Evolutionary conservation across 2,797 vertebrate genomes (phyloP), one percentile per base, ranked within the genome.

Genomic region (Cetoscarus ocellatus): DNA sequence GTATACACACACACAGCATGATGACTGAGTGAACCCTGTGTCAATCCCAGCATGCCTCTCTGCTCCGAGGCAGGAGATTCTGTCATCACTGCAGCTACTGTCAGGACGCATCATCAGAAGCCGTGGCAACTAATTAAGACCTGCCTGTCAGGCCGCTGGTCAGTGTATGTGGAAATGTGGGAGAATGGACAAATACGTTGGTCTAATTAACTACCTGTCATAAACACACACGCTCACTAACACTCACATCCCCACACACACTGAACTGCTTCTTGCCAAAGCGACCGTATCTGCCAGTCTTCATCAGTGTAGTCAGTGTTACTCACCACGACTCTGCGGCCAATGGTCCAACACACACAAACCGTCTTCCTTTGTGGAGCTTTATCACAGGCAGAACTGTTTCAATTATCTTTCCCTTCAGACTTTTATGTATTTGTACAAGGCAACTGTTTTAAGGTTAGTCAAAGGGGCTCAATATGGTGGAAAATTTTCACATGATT

Each of bases 61-160:
- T 89, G 87, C 86, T 85, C 67, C 9, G 3, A 85, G 86, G 83
- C 82, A 71, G 79, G 72, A 67, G 82, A 82, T 80, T 85, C 89
- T 90, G 90, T 91, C 86, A 88, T 85, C 85, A 38, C 84, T 73
- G 27, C 86, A 50, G 88, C 75, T 69, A 77, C 84, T 89, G 87
- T 91, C 88, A 88, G 73, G 82, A 74, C 15, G 56, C 76, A 91
- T 91, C 88, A 91, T 56, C 61, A n/a, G 86, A 73, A 82, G 81
- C 79, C 47, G 63, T 63, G 71, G 89, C 86, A 67, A 88, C 85
- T 91, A 91, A 91, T 93, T 92, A 91, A 86, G 85, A 85, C 64
- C 85, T 84, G 90, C 82, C 88, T 80, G 84, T 89, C 88, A 88
- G 75, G 73, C 71, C 84, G 50, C 56, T 86, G 88, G 88, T 88